Percentiles rank a stretch among this genome's conserved stretches.
Conservation (phyloP, 2,113 vertebrate species). For the Poicephalus meyeri region DNA sequence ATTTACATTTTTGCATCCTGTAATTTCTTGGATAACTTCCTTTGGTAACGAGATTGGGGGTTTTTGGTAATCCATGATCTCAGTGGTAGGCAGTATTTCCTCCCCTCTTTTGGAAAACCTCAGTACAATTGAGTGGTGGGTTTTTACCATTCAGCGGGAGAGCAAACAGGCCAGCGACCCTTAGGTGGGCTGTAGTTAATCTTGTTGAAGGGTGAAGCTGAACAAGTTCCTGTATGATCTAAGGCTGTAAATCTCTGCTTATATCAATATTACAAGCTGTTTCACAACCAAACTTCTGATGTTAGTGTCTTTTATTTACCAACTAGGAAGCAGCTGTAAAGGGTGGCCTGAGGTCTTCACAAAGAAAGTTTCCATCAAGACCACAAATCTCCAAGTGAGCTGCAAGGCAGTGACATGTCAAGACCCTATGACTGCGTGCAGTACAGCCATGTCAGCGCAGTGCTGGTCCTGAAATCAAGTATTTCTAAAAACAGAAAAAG, state of each 20-base stretch:
- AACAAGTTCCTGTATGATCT: not conserved
- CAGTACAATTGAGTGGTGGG: not conserved
- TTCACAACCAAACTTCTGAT: not conserved
- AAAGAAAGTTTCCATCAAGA: not conserved
- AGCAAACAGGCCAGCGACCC: not conserved
- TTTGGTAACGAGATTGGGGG: not conserved
- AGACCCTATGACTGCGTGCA: not conserved
- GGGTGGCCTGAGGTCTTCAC: not conserved
- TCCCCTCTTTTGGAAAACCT: not conserved
- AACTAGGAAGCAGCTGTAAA: not conserved
- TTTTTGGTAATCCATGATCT: not conserved
- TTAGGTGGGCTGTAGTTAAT: not conserved
- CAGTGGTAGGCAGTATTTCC: not conserved
- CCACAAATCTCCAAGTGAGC: not conserved
- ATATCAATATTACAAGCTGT: not conserved
- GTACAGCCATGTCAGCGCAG: not conserved
- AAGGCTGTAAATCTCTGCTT: not conserved
- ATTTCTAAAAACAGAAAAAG: not conserved
- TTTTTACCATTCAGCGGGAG: not conserved
- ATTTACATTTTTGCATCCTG: not conserved
- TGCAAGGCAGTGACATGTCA: not conserved
- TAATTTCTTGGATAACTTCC: not conserved
- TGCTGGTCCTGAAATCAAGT: not conserved
- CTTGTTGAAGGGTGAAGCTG: not conserved
- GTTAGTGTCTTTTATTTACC: not conserved